Percentiles rank a stretch among this genome's conserved stretches.
Conservation (phyloP, 1,140 invertebrate genomes). For the Hylyphantes graminicola region DNA sequence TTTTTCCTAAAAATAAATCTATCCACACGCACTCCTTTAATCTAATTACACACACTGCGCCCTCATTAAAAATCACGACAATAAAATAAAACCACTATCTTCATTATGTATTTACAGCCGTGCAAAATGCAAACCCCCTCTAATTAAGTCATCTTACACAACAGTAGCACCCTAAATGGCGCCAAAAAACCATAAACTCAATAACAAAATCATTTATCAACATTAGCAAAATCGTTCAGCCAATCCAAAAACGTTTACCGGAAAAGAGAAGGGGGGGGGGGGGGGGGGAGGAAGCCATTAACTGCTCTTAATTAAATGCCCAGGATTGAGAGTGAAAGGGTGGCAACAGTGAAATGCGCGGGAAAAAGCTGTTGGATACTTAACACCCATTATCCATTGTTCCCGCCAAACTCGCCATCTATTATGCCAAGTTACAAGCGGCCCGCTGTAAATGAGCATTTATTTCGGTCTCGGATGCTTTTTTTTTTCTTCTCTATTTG, state of each 20-base stretch:
- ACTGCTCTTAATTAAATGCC: constrained; percentile 52
- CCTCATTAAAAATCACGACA: background rate
- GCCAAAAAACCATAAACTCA: constrained; percentile 27
- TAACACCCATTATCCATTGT: constrained; percentile 33
- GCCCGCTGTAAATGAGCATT: constrained; percentile 39
- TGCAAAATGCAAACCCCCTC: background rate
- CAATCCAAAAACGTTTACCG: constrained; percentile 55
- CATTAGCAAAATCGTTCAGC: background rate
- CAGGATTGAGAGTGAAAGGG: constrained; percentile 4
- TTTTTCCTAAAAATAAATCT: background rate
- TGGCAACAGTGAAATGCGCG: background rate
- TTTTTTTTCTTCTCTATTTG: no score
- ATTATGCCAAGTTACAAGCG: constrained; percentile 18
- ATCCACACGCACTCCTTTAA: background rate
- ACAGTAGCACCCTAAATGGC: background rate
- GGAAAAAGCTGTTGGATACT: constrained; percentile 37
- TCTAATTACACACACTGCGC: background rate
- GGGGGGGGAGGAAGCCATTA: constrained; percentile 28
- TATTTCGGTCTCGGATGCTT: no score
- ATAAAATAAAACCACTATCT: no score
- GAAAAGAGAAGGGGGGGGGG: constrained; percentile 8
- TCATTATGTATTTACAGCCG: no score
- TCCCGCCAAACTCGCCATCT: constrained; percentile 18
- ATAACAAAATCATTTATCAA: constrained; percentile 17
- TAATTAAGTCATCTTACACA: background rate